Conservation (phyloP, 2,113 vertebrate species). For the Micronisus gabar region DNA sequence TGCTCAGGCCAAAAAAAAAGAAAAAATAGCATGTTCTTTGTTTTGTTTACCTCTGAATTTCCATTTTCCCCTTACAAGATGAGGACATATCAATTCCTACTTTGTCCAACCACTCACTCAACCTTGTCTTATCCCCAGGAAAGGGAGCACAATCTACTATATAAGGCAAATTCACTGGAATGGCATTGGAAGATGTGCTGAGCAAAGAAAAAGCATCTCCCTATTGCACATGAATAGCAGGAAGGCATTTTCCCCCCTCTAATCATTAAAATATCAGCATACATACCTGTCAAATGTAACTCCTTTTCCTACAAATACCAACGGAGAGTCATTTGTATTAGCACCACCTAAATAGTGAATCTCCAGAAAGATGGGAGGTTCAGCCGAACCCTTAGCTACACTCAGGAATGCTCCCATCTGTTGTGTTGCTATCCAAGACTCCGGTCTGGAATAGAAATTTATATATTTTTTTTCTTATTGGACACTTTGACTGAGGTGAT, state of each 20-base stretch:
- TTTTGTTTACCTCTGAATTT: not conserved
- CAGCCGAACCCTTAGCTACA: slow-evolving; percentile 91
- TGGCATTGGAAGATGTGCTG: not conserved
- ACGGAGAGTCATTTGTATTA: slow-evolving; percentile 69
- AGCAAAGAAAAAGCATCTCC: not conserved
- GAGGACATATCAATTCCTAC: not conserved
- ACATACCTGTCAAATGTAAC: slow-evolving; percentile 95
- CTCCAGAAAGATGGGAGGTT: slow-evolving; percentile 94
- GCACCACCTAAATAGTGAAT: slow-evolving; percentile 86
- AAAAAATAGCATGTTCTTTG: not conserved
- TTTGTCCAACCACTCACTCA: not conserved
- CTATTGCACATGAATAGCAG: not conserved
- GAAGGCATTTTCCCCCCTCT: not conserved
- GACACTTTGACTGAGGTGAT: not conserved
- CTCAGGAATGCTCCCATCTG: slow-evolving; percentile 95
- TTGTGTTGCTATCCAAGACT: slow-evolving; percentile 89
- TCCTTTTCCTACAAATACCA: slow-evolving; percentile 94
- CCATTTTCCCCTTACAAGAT: not conserved
- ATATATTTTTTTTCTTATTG: not conserved
- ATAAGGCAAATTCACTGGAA: not conserved
- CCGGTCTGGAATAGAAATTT: slow-evolving; percentile 65
- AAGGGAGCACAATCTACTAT: not conserved
- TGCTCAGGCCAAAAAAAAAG: not conserved
- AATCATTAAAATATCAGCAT: not conserved
- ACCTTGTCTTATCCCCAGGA: not conserved